These are phyloP conservation scores for Catalaphyllia jardinei DNA, from an alignment of 64 coral and sea anemone genomes.

Conservation along the genomic window DNA sequence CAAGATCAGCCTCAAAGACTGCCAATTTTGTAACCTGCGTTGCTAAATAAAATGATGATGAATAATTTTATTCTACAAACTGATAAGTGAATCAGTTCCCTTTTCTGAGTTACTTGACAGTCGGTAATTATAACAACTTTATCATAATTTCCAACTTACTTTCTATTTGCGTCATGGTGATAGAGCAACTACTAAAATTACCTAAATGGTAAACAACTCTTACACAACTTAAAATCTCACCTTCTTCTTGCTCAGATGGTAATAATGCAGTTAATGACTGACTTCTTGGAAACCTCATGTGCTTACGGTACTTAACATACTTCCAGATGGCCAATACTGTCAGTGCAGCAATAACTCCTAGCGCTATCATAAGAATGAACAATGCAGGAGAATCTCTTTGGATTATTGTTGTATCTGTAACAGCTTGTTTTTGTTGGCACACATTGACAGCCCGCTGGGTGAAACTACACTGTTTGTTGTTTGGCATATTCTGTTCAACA, in stretches of 20 bases:
- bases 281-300: background rate
- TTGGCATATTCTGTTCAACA: slow-evolving; percentile 29
- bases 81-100: too few species aligned
- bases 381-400: background rate
- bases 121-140: too few species aligned
- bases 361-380: background rate
- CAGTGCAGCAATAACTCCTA: background rate
- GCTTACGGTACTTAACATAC: background rate
- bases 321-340: background rate
- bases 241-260: background rate
- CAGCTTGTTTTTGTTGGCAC: slow-evolving; percentile 1
- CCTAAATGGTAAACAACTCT: too few species aligned
- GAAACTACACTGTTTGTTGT: slow-evolving; percentile 33
- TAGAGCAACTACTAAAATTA: too few species aligned
- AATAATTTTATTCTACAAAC: too few species aligned
- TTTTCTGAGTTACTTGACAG: too few species aligned
- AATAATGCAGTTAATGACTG: background rate
- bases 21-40: too few species aligned
- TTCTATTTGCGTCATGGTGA: too few species aligned
- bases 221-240: background rate
- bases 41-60: too few species aligned
- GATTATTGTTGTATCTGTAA: background rate
- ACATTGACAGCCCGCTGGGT: slow-evolving; percentile 2
- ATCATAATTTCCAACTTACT: too few species aligned
- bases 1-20: too few species aligned